phyloP scores from a whole-genome alignment of 1,140 invertebrate species.

The Mizuhopecten yessoensis region DNA sequence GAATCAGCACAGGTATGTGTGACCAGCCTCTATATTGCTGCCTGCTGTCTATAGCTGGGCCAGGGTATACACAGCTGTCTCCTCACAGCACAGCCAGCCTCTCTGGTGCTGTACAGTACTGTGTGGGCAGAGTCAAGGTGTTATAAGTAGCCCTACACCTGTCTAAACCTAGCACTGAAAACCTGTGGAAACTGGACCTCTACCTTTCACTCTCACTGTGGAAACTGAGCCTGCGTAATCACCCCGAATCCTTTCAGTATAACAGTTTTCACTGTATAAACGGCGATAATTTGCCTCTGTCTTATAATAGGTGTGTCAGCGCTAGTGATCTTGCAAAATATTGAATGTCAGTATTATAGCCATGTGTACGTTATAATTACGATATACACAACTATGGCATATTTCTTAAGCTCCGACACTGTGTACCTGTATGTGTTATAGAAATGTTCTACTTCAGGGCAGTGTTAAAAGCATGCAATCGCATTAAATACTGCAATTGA shows the following conservation, averaged over 20 bases:
- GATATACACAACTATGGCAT: no score
- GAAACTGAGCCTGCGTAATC: no score
- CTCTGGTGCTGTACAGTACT: no score
- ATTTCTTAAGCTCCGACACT: not conserved
- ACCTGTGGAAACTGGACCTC: no score
- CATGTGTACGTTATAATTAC: no score
- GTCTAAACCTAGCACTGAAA: not conserved
- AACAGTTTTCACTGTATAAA: not conserved
- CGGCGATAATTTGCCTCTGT: no score
- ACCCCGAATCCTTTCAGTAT: no score
- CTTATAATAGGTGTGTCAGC: no score
- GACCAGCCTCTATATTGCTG: not conserved
- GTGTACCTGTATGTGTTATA: not conserved
- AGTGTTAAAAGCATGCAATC: not conserved
- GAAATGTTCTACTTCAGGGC: not conserved
- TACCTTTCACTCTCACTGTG: no score
- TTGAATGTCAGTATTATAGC: no score
- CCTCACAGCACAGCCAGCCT: no score
- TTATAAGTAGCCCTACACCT: not conserved
- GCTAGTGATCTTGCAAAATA: no score
- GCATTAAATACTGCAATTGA: not conserved
- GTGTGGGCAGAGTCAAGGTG: not conserved
- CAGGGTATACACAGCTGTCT: not conserved
- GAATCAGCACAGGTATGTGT: slow-evolving; percentile 25
- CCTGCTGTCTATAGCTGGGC: not conserved